Conservation (phyloP, 2,113 vertebrate genomes). For the Sterna hirundo region DNA sequence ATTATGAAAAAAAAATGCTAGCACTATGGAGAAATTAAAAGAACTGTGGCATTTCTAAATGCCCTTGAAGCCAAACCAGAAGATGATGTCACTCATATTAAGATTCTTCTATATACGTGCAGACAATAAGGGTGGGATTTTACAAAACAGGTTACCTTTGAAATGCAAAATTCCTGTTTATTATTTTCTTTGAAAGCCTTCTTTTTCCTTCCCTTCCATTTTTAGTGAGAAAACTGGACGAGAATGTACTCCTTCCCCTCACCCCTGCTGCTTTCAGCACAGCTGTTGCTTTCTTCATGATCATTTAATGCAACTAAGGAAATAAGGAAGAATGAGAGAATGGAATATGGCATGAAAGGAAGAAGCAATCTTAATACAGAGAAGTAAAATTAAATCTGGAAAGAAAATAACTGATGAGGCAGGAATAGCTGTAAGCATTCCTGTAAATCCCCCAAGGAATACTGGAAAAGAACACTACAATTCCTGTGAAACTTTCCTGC, state of each 20-base stretch:
- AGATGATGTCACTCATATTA: neutral
- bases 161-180: neutral
- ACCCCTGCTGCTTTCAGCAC: neutral
- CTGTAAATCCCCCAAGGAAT: neutral
- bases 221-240: neutral
- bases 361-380: conserved; percentile 5
- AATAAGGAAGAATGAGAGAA: conserved; percentile 19
- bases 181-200: neutral
- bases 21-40: neutral
- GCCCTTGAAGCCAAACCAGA: neutral
- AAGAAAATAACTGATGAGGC: conserved; percentile 31
- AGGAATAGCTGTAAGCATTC: neutral
- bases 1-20: neutral
- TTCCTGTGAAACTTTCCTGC: neutral
- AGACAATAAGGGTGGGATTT: neutral
- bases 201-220: neutral
- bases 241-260: neutral
- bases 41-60: neutral
- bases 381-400: conserved; percentile 17
- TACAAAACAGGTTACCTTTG: neutral
- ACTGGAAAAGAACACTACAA: neutral
- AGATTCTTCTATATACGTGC: neutral
- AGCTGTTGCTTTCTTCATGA: conserved; percentile 13
- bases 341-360: neutral
- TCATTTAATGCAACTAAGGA: conserved; percentile 22